These are phyloP conservation scores for Diadema setosum DNA, from an alignment of 35 echinoderm and acorn worm genomes.

Conservation along the genomic window DNA sequence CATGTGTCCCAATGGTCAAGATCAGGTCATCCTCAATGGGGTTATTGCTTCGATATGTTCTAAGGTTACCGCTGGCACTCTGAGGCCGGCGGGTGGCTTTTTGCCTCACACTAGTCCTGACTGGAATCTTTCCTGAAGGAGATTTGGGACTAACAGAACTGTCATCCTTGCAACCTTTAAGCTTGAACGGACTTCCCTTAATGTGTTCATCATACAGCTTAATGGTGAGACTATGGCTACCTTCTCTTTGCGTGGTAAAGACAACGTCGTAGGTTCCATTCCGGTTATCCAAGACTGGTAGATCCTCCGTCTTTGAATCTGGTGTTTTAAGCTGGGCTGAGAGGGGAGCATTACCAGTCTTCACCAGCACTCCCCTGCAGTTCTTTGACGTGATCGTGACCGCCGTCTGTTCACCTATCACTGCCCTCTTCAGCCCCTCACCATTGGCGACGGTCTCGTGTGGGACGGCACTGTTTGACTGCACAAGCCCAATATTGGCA, in stretches of 20 bases:
- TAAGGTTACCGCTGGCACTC: constrained; percentile 68
- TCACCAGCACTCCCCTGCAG: constrained; percentile 67
- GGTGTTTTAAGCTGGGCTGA: constrained; percentile 66
- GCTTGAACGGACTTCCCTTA: constrained; percentile 91
- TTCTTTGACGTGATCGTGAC: constrained; percentile 86
- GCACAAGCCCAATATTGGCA: constrained; percentile 66
- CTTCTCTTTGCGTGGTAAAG: constrained; percentile 71
- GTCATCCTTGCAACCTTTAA: constrained; percentile 72
- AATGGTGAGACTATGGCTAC: constrained; percentile 69
- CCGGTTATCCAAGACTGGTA: constrained; percentile 69
- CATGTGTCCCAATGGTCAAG: constrained; percentile 63
- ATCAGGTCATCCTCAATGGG: constrained; percentile 96
- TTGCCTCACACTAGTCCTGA: constrained; percentile 72
- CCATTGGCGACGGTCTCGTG: constrained; percentile 88
- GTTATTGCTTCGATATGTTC: constrained; percentile 73
- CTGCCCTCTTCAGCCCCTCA: constrained; percentile 82
- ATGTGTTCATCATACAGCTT: constrained; percentile 93
- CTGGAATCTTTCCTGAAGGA: constrained; percentile 74
- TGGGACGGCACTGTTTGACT: constrained; percentile 89
- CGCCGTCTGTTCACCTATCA: constrained; percentile 67
- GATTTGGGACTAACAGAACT: constrained; percentile 52
- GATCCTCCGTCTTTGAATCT: constrained; percentile 46
- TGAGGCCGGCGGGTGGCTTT: constrained; percentile 79
- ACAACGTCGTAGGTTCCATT: constrained; percentile 96
- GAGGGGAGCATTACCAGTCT: constrained; percentile 64